Percentiles rank a stretch among this genome's conserved stretches.
Evolutionary conservation across 2,113 vertebrate genomes (phyloP).

Genomic region (Nestor notabilis): DNA sequence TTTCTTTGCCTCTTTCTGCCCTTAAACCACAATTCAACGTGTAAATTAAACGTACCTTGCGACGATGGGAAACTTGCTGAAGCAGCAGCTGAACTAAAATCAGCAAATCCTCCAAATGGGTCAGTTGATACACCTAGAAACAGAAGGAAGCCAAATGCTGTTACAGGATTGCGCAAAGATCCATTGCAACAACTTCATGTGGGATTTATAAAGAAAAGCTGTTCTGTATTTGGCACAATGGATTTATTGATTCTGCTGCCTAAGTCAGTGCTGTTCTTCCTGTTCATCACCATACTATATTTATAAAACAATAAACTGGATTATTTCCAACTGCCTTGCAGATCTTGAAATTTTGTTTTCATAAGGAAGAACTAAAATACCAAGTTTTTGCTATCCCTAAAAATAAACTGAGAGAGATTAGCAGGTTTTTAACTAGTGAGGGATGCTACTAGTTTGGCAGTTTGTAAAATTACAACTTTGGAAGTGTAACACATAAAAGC

Average conservation of each 20-base stretch:
- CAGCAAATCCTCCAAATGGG: conserved; percentile 91
- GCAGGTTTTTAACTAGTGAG: not conserved
- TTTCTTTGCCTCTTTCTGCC: not conserved
- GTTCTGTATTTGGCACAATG: not conserved
- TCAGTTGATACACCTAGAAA: conserved; percentile 84
- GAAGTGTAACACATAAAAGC: not conserved
- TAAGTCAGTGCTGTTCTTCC: not conserved
- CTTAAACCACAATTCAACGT: not conserved
- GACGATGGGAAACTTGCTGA: conserved; percentile 78
- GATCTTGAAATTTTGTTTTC: not conserved
- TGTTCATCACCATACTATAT: not conserved
- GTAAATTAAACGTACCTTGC: conserved; percentile 80
- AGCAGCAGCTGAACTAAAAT: conserved; percentile 86
- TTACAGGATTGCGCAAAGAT: not conserved
- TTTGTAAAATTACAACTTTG: not conserved
- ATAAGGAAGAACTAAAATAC: not conserved
- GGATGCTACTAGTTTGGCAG: not conserved
- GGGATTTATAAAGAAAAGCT: not conserved
- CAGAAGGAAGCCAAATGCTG: conserved; percentile 14
- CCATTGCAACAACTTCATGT: not conserved
- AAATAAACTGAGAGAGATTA: not conserved
- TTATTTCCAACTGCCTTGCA: not conserved
- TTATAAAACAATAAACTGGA: conserved; percentile 16
- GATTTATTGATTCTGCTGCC: conserved; percentile 1
- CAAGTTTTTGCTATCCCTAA: not conserved